Evolutionary conservation across 2,113 vertebrate species (phyloP), one percentile per base, ranked within the genome.

Genomic region (Dolichotis patagonum): DNA sequence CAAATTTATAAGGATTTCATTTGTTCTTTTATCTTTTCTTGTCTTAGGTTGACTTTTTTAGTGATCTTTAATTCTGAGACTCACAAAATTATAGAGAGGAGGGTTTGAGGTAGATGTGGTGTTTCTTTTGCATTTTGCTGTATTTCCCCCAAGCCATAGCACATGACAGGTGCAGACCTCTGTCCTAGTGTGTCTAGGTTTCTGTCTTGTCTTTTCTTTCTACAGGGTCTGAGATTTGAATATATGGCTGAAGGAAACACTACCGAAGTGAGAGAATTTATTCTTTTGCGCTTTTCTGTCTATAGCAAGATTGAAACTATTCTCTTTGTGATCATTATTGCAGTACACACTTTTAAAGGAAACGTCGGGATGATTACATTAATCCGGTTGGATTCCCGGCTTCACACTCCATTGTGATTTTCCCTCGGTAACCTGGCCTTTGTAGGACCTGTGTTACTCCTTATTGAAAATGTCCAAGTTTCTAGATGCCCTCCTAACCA

Each of bases 401-500:
- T 97, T 63, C 95, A 96, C 49, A 97, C 85, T 4, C 93, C 95
- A 35, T 97, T 97, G 95, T 97, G 96, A 43, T 89, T 96, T 90
- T 97, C 97, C 35, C 96, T 97, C 35, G 77, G 95, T 46, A 96
- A 97, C 62, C 85, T 98, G 52, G 94, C 96, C 11, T 80, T 97
- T 69, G 81, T 89, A 80, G 97, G 97, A 97, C 73, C 73, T 97
- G 11, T 95, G 95, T 26, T 97, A 95, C 46, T 91, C 87, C 26
- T 96, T 90, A 1, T 90, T 75, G 5, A 20, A 96, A 77, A 85
- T 85, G 7, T 94, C 94, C 49, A 95, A 78, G 12, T 92, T 97
- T 88, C 83, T 97, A 69, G 46, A 93, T 22, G 95, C 46, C 1
- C 95, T 97, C 5, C 38, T 95, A 58, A 96, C 85, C 43, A 38